These are phyloP conservation scores for Erinaceus europaeus DNA, from an alignment of 2,113 vertebrate genomes.

Conservation along the genomic window DNA sequence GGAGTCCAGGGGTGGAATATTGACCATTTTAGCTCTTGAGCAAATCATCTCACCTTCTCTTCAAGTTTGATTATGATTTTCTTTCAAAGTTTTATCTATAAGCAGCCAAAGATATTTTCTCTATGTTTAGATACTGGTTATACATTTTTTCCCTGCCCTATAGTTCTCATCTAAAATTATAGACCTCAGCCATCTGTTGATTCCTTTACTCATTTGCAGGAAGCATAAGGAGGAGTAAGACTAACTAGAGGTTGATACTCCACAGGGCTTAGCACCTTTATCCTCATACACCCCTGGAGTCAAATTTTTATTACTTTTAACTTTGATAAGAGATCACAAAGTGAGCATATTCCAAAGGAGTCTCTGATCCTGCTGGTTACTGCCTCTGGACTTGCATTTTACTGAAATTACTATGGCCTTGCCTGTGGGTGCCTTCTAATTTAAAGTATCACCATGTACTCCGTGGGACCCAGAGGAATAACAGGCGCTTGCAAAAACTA, in stretches of 20 bases:
- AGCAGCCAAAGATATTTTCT: background rate
- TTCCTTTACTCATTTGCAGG: slow-evolving; percentile 53
- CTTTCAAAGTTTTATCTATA: background rate
- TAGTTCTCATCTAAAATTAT: slow-evolving; percentile 53
- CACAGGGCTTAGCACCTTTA: background rate
- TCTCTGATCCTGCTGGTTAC: background rate
- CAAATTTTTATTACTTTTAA: background rate
- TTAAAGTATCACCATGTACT: background rate
- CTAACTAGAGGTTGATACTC: background rate
- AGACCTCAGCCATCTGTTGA: slow-evolving; percentile 53
- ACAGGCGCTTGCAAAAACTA: background rate
- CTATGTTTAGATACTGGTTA: background rate
- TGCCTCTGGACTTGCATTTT: background rate
- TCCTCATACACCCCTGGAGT: background rate
- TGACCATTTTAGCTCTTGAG: background rate
- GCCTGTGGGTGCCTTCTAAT: background rate
- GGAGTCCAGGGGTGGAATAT: background rate
- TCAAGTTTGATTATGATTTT: background rate
- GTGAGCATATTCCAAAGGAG: background rate
- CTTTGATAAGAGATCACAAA: background rate
- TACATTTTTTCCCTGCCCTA: background rate
- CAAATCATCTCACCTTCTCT: background rate
- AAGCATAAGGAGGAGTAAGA: slow-evolving; percentile 45
- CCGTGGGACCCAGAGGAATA: background rate
- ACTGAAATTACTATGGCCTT: background rate